phyloP scores from a whole-genome alignment of 1,140 invertebrate genomes.

The Colletes latitarsis region DNA sequence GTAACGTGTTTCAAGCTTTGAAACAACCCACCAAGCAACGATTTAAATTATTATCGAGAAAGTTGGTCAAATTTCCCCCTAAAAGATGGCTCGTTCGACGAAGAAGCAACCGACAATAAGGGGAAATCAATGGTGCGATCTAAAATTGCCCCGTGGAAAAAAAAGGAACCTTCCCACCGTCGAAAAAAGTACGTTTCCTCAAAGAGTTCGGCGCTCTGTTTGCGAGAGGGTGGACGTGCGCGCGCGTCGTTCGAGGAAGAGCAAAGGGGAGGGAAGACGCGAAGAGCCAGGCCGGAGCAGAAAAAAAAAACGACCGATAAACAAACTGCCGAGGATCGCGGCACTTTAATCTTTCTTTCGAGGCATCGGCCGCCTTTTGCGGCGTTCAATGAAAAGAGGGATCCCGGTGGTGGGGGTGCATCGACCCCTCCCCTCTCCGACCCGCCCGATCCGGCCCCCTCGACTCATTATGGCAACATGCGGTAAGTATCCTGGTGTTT shows the following conservation, averaged over 20 bases:
- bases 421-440: neutral
- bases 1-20: no score
- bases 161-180: neutral
- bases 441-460: neutral
- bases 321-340: constrained; percentile 75
- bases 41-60: no score
- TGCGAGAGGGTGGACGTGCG: neutral
- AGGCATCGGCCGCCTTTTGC: constrained; percentile 68
- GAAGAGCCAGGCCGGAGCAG: constrained; percentile 20
- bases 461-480: constrained; percentile 80
- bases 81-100: no score
- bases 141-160: neutral
- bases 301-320: constrained; percentile 71
- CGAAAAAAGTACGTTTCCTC: neutral
- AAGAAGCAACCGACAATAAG: neutral
- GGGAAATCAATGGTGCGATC: neutral
- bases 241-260: constrained; percentile 30
- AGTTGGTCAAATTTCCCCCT: no score
- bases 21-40: no score
- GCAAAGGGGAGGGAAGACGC: constrained; percentile 15
- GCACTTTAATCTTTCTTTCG: constrained; percentile 78
- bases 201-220: constrained; percentile 1
- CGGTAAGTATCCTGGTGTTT: constrained; percentile 76
- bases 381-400: constrained; percentile 68
- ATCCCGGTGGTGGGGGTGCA: constrained; percentile 23